Evolutionary conservation across 2,888 invertebrate genomes (phyloP), one percentile per base, ranked within the genome.

Genomic region (Mesorhabditis belari): DNA sequence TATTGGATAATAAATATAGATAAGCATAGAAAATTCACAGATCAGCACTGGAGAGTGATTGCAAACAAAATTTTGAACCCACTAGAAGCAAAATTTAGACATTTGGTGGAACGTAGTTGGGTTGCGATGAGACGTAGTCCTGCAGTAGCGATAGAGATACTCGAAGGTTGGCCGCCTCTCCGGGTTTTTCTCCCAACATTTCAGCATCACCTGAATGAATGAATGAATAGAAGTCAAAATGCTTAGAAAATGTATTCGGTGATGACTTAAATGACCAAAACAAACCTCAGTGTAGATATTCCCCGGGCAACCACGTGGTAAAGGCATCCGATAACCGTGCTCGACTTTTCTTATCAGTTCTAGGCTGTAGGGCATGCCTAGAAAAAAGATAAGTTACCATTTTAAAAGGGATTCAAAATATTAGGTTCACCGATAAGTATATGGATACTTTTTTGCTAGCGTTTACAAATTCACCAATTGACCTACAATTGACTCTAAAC

Each of bases 281-380:
- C 63, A 28, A n/a, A 64, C 64, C 51, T 77, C 75, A 44, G 89
- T 88, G 84, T 96, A 98, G 66, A 96, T 91, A 77, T 90, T 89
- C 80, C 94, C 94, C 3, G 95, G 94, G 72, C 94, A 87, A 3
- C 79, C 77, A 28, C 71, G 68, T 0, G 96, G 96, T 81, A 92
- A 92, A 35, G 92, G 92, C 96, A 96, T 96, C 76, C 96, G 86
- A 85, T 94, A 95, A 57, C 96, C 96, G 75, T 90, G 87, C 77
- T 95, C 92, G 49, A 96, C 90, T 82, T 93, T 91, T 78, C 94
- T 93, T 72, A 96, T 91, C 6, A 96, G 95, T 83, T 96, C 95
- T 55, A 93, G 88, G 62, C 94, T 93, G 62, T 94, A 93, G 81
- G 91, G 91, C 88, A 96, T 89, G 60, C 95, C 88, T 87, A 73